These are phyloP conservation scores for Drosophila jambulina DNA, from an alignment of 1,140 invertebrate species.

Conservation along the genomic window DNA sequence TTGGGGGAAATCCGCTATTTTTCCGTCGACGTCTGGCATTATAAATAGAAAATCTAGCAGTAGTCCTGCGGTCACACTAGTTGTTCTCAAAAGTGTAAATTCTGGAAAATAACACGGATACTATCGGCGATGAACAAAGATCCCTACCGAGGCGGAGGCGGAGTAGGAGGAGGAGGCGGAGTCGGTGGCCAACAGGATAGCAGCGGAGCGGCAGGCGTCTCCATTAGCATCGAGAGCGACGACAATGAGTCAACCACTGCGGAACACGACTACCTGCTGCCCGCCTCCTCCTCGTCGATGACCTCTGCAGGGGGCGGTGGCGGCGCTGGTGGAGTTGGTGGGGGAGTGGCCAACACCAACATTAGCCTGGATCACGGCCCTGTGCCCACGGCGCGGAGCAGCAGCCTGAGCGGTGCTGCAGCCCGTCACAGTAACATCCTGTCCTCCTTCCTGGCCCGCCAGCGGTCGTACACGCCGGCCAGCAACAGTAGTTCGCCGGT, in stretches of 20 bases:
- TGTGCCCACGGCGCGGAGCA: constrained; percentile 37
- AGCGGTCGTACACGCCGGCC: constrained; percentile 62
- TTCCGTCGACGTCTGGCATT: background rate
- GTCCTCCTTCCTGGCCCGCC: constrained; percentile 54
- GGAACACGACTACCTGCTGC: constrained; percentile 65
- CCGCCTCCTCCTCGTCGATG: constrained; percentile 34
- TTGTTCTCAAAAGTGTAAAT: constrained; percentile 12
- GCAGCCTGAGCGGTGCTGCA: constrained; percentile 36
- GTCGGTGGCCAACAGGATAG: constrained; percentile 9
- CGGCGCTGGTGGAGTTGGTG: constrained; percentile 3
- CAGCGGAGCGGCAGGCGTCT: constrained; percentile 27
- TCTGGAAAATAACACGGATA: constrained; percentile 10
- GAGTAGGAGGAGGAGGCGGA: constrained; percentile 37
- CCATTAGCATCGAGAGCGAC: constrained; percentile 71
- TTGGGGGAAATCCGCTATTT: background rate
- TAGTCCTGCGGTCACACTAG: constrained; percentile 3
- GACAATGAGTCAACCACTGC: constrained; percentile 78
- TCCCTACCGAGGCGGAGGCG: constrained; percentile 38
- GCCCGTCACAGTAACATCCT: constrained; percentile 45
- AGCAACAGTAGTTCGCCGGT: constrained; percentile 43
- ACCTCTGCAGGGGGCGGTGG: constrained; percentile 30
- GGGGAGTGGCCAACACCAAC: constrained; percentile 30
- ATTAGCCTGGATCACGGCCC: constrained; percentile 48
- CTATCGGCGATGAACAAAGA: constrained; percentile 61
- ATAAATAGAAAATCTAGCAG: background rate